Base-by-base conservation (phyloP, 1,140 invertebrate species). In the Protaetia brevitarsis region DNA sequence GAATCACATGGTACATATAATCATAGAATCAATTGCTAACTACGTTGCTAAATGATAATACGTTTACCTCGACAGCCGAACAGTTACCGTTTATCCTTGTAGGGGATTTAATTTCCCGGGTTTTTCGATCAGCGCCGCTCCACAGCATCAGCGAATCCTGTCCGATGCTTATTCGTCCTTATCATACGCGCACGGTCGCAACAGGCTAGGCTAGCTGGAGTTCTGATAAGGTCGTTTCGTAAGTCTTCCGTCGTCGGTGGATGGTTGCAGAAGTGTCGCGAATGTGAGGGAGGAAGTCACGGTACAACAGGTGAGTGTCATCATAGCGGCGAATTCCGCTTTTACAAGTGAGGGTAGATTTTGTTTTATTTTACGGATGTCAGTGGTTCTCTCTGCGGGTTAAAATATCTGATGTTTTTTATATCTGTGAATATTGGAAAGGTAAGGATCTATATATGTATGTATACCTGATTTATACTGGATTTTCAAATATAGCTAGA, bases 111-210 rank as follows among this genome's bases (percentile, higher is more conserved):
- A 29, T 59, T 59, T 59, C 57, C 57, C 27, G 57, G 57, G 27
- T 28, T 59, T 51, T 23, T 23, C 41, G 41, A 51, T 51, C 41
- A 26, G 13, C 41, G 19, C 41, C 41, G 19, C 41, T 51, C 41
- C 16, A 51, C n/a, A n/a, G 19, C 41, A 51, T 51, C 7, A 23
- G 41, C 13, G 26, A 51, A 51, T 51, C 41, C 57, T 59, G 57
- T 59, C 26, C 57, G 57, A 59, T 28, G 27, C 30, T 59, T 59
- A 59, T 29, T 28, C 26, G 29, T 29, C 11, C 57, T 59, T 29
- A 59, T 28, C 57, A 59, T 16, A 31, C 57, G 57, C 57, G 29
- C 57, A 59, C 57, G 27, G 30, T 59, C 29, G 57, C 29, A 59
- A 59, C 57, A 4, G 27, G 29, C 26, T 11, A n/a, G 57, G 26